Evolutionary conservation across 2,113 vertebrate species (phyloP), one percentile per base, ranked within the genome.

Genomic region (Silurus glanis): DNA sequence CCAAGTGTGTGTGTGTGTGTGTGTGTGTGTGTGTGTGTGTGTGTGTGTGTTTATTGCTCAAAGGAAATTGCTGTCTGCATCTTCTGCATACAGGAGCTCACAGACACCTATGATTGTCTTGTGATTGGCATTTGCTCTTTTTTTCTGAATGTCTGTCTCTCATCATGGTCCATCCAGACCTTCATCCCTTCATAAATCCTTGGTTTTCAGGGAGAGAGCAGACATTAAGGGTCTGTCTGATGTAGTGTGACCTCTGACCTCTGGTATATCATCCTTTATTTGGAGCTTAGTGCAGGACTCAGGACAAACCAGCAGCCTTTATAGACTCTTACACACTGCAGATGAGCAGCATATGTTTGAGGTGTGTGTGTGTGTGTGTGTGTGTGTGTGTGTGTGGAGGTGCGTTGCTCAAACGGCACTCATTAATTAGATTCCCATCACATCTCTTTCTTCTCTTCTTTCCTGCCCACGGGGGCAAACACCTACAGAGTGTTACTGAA

Each of bases 401-500:
- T 8, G 55, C 8, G 55, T 56, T 56, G 55, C 75, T 58, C 49
- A 75, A 82, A 25, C 21, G 9, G 6, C 55, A 47, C 16, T n/a
- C 51, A 12, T 45, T 86, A 86, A 82, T 86, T 82, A 86, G 47
- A 86, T 82, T 86, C 80, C 67, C 12, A 80, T 82, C 79, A 86
- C 85, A 74, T 67, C 56, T 72, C 56, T 49, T 25, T 72, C 67
- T 56, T 86, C 80, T 37, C 37, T 37, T 37, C 37, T 49, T 25
- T 61, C 67, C 67, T 86, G 85, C 56, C 45, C 61, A 37, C 9
- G 67, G 58, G 75, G 80, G 25, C 64, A 81, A 66, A 69, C 76
- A 69, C 75, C 10, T 58, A 80, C 76, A 71, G 84, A 80, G 62
- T 86, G 66, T 59, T 28, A 86, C 78, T 81, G 69, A 47, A 28